Conservation (phyloP, 2,888 invertebrate genomes). For the Drosophila infuscata region DNA sequence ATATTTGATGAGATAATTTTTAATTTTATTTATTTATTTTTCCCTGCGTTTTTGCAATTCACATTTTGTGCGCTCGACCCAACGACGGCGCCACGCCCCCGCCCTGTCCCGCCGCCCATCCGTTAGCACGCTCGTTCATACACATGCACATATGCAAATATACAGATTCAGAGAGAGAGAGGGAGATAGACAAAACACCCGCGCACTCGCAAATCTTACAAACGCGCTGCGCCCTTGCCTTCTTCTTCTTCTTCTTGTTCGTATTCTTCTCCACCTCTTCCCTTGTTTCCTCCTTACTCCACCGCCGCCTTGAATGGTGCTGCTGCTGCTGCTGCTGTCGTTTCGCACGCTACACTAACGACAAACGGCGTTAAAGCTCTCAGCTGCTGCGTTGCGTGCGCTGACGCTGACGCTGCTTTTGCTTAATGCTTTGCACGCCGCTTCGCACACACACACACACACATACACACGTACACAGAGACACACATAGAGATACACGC, state of each 20-base stretch:
- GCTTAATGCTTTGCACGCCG: slow-evolving; percentile 65
- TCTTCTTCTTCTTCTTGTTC: slow-evolving; percentile 16
- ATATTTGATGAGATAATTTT: slow-evolving; percentile 74
- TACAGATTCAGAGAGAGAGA: not conserved
- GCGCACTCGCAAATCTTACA: slow-evolving; percentile 47
- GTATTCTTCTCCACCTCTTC: slow-evolving; percentile 6
- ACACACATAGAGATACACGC: not conserved
- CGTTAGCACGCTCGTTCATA: not conserved
- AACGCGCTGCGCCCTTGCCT: slow-evolving; percentile 55
- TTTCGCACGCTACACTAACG: slow-evolving; percentile 65
- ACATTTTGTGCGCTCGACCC: slow-evolving; percentile 38
- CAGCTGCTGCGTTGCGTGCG: slow-evolving; percentile 64
- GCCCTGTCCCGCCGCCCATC: not conserved
- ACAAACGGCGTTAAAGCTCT: slow-evolving; percentile 58
- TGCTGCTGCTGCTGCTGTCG: slow-evolving; percentile 29
- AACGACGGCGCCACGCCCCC: not conserved
- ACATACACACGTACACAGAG: not conserved
- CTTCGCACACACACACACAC: slow-evolving; percentile 38
- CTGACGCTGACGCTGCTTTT: slow-evolving; percentile 54
- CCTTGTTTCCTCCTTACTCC: not conserved
- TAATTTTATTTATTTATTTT: slow-evolving; percentile 69
- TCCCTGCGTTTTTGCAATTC: slow-evolving; percentile 72
- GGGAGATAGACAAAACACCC: slow-evolving; percentile 32
- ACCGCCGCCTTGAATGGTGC: slow-evolving; percentile 6
- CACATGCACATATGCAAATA: slow-evolving; percentile 7